Evolutionary conservation across 1,140 invertebrate species (phyloP).

Genomic region (Ceratosolen fusciceps): DNA sequence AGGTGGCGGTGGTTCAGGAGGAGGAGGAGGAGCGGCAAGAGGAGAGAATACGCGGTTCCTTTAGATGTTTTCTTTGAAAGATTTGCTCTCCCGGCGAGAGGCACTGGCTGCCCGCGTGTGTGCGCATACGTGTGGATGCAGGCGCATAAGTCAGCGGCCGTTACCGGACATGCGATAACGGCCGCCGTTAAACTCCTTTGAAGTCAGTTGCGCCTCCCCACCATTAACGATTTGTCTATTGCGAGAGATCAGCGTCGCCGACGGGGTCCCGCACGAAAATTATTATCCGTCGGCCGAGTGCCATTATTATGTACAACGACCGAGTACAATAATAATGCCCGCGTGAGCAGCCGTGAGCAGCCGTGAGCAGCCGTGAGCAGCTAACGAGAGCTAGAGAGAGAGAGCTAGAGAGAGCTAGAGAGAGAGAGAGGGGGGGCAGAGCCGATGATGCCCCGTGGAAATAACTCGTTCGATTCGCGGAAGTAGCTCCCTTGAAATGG

Average conservation of each 20-base stretch:
- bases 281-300: neutral
- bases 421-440: neutral
- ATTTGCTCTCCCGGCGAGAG: slow-evolving; percentile 23
- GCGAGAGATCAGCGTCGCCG: neutral
- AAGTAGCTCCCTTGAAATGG: neutral
- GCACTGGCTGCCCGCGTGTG: slow-evolving; percentile 37
- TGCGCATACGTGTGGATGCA: neutral
- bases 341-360: neutral
- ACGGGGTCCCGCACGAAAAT: neutral
- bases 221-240: neutral
- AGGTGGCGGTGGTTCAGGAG: neutral
- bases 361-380: neutral
- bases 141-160: slow-evolving; percentile 14
- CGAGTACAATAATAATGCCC: neutral
- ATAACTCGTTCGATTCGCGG: slow-evolving; percentile 19
- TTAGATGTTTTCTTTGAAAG: slow-evolving; percentile 46
- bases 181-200: neutral
- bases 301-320: neutral
- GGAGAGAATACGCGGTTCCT: neutral
- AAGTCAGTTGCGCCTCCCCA: slow-evolving; percentile 33
- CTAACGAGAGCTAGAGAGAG: neutral
- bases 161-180: neutral
- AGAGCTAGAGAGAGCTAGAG: neutral
- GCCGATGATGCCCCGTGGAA: neutral
- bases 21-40: neutral